Evolutionary conservation across 2,113 vertebrate genomes (phyloP), one percentile per base, ranked within the genome.

Genomic region (Malurus cyaneus): DNA sequence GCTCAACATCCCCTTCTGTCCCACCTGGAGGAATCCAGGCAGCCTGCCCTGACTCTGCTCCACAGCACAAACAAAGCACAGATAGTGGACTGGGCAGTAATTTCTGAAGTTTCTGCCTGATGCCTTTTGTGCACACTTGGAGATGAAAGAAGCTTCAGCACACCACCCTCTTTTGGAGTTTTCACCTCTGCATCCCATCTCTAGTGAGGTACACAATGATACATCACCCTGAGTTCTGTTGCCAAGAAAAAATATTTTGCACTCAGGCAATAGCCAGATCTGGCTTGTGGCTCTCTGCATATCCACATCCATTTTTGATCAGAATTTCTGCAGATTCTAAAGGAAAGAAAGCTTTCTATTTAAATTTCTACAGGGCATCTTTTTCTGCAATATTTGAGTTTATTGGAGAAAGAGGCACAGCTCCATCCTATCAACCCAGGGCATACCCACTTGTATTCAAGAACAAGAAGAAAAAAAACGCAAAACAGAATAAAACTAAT

Each of bases 61-160:
- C 64, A 42, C 0, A 2, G 11, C 17, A 24, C 0, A 0, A 85
- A 72, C 17, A n/a, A 76, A 53, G 57, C 4, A 2, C 17, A 65
- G 36, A 4, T 2, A 73, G 39, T 6, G 2, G 31, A 32, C 0
- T 61, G 25, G 14, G 24, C 31, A 57, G 26, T 69, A 0, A 9
- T 15, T 53, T 44, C 71, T 78, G n/a, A 70, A 70, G 31, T 0
- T 0, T 5, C 1, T 8, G 12, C 19, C 39, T 59, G 41, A 72
- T 24, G 26, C 34, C 26, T 67, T 11, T 46, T 41, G 9, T 1
- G 3, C 23, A 36, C 26, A 20, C n/a, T 56, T 23, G 36, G 31
- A 11, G 20, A 44, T 9, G 60, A 42, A 39, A 88, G 67, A 24
- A 54, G 12, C 8, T 67, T 49, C 65, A 29, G 41, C 32, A 67